A percentile compares a stretch with the other conserved stretches of the same genome.
Conservation (phyloP, 2,113 vertebrate genomes). For the Carassius carassius region DNA sequence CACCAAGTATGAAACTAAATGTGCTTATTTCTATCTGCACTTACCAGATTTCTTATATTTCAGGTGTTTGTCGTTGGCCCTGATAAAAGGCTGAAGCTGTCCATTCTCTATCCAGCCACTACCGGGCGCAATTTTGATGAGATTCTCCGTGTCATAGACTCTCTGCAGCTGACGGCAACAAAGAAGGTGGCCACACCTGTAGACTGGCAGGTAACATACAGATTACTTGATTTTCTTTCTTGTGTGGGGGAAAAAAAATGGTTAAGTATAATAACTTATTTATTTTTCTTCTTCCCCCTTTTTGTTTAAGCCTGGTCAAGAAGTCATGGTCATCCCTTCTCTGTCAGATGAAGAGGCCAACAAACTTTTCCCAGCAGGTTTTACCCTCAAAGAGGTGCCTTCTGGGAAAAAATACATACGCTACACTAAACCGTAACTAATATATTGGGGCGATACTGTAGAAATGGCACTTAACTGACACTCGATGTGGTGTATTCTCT, state of each 20-base stretch:
- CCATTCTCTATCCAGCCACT: conserved; percentile 95
- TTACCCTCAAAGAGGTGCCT: conserved; percentile 87
- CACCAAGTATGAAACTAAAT: neutral
- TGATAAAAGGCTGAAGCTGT: conserved; percentile 96
- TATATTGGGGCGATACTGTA: neutral
- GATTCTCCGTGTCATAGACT: conserved; percentile 89
- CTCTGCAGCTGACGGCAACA: conserved; percentile 89
- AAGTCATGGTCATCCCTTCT: conserved; percentile 92
- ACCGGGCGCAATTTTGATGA: conserved; percentile 97
- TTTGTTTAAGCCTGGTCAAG: conserved; percentile 79
- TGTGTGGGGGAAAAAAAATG: too few species aligned
- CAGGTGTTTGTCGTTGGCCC: conserved; percentile 95
- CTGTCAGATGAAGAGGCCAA: conserved; percentile 86
- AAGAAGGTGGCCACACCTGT: conserved; percentile 94
- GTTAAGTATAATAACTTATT: too few species aligned
- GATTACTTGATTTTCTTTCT: too few species aligned
- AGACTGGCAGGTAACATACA: conserved; percentile 88
- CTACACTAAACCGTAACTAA: conserved; percentile 77
- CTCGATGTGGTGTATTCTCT: neutral
- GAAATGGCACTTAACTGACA: conserved; percentile 1
- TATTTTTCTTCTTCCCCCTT: neutral
- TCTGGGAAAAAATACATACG: conserved; percentile 95
- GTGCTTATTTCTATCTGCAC: too few species aligned
- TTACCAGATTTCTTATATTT: too few species aligned
- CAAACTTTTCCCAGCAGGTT: conserved; percentile 84